phyloP scores from a whole-genome alignment of 2,113 vertebrate genomes.

The Chascanopsetta lugubris region DNA sequence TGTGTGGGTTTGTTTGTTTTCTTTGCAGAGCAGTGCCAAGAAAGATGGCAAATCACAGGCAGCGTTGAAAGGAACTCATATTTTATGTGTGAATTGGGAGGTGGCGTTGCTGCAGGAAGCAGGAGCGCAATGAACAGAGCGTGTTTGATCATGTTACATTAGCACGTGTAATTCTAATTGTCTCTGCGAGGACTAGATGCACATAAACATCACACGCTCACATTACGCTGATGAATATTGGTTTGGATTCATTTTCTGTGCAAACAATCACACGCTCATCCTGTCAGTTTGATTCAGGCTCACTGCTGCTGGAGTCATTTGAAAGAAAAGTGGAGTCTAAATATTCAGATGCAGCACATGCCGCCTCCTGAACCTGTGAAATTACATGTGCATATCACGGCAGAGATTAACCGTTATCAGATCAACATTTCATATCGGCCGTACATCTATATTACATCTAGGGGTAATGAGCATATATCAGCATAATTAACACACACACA shows the following conservation, averaged over 20 bases:
- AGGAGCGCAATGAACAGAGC: not conserved
- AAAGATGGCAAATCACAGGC: constrained; percentile 14
- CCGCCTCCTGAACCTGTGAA: not conserved
- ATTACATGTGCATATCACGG: not conserved
- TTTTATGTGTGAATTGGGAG: not conserved
- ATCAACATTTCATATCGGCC: too few relatives aligned
- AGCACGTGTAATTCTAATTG: not conserved
- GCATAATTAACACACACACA: not conserved
- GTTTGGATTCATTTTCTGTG: too few relatives aligned
- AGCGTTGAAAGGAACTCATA: not conserved
- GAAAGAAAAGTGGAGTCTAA: too few relatives aligned
- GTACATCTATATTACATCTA: too few relatives aligned
- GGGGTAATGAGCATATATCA: not conserved
- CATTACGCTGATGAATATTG: too few relatives aligned
- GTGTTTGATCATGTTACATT: not conserved
- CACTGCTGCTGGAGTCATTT: too few relatives aligned
- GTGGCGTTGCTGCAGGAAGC: not conserved
- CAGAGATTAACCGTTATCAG: too few relatives aligned
- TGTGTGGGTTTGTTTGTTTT: not conserved
- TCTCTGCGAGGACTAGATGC: not conserved
- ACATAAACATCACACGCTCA: not conserved
- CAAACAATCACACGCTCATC: too few relatives aligned
- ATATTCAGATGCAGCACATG: too few relatives aligned
- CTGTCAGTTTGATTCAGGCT: too few relatives aligned
- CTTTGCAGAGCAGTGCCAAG: not conserved